Evolutionary conservation across 2,888 invertebrate species (phyloP), one percentile per base, ranked within the genome.

Genomic region (Ellobium chinense): DNA sequence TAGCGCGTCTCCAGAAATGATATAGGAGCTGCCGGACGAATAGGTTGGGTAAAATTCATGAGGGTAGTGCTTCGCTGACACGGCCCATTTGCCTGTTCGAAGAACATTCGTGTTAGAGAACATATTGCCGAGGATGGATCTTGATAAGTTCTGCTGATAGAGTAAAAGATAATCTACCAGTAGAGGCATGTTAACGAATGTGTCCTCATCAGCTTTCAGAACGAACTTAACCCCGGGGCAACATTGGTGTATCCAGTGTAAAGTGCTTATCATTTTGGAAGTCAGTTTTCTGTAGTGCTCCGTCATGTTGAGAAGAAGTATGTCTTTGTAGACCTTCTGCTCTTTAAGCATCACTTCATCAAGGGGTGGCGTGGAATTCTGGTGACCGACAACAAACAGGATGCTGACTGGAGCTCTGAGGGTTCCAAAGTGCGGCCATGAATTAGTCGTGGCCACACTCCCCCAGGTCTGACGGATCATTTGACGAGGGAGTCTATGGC

Each of bases 381-480:
- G 34, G 14, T 58, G 62, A 9, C 74, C 74, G 12, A 75, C 29
- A 3, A 46, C 62, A 31, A 63, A 75, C 54, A 75, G 14, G 0
- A 75, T 2, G 27, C 65, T 37, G 0, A 75, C 75, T 29, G 54
- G 54, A 0, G 65, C 75, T 21, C 46, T 75, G n/a, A 75, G 46
- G 29, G 36, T 36, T 27, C 39, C 39, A 18, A 12, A 46, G n/a
- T 75, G 62, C 1, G 75, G 75, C 75, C 75, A 75, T 21, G 54
- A 34, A 18, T 39, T 34, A 3, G 62, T 36, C 0, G 24, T 24
- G 21, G 60, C 74, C n/a, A 74, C 74, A n/a, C 74, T 62, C 21
- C 74, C 74, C 74, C 74, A 74, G 0, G 74, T 74, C 18, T 63
- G 62, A 14, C 74, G 58, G n/a, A 74, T 74, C 39, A 21, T 34